Evolutionary conservation across 1,140 invertebrate genomes (phyloP).

Genomic region (Alviniconcha marisindica): DNA sequence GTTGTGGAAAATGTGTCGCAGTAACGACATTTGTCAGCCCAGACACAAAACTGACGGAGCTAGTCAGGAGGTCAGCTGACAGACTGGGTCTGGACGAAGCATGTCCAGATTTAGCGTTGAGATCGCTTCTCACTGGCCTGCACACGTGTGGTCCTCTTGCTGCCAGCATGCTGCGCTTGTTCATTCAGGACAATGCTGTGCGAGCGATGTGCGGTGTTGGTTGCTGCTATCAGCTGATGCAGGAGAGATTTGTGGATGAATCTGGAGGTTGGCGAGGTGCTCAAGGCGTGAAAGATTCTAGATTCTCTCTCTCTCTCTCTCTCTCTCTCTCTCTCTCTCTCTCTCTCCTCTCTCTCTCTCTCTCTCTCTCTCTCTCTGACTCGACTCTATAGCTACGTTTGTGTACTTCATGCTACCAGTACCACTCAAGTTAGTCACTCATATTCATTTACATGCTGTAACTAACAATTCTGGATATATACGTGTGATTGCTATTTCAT

Average conservation of each 20-base stretch:
- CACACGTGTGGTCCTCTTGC: constrained; percentile 72
- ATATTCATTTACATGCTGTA: no score
- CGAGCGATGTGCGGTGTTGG: constrained; percentile 65
- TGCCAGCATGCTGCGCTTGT: constrained; percentile 63
- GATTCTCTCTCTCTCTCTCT: no score
- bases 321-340: no score
- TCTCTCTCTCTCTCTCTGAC: no score
- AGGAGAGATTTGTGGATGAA: constrained; percentile 58
- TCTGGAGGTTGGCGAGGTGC: background rate
- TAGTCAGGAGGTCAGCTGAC: background rate
- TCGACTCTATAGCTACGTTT: no score
- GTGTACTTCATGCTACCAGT: no score
- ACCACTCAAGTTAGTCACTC: no score
- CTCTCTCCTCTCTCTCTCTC: no score
- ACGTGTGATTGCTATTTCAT: no score
- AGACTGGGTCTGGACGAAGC: constrained; percentile 18
- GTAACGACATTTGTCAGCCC: constrained; percentile 43
- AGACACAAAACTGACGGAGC: constrained; percentile 38
- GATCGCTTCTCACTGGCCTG: constrained; percentile 64
- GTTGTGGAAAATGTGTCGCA: constrained; percentile 34
- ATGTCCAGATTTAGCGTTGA: constrained; percentile 4
- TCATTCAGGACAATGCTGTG: constrained; percentile 52
- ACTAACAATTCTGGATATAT: no score
- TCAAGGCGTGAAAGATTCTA: background rate
- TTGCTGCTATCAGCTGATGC: constrained; percentile 72